Evolutionary conservation across 2,113 vertebrate species (phyloP).

Genomic region (Scomber colias): DNA sequence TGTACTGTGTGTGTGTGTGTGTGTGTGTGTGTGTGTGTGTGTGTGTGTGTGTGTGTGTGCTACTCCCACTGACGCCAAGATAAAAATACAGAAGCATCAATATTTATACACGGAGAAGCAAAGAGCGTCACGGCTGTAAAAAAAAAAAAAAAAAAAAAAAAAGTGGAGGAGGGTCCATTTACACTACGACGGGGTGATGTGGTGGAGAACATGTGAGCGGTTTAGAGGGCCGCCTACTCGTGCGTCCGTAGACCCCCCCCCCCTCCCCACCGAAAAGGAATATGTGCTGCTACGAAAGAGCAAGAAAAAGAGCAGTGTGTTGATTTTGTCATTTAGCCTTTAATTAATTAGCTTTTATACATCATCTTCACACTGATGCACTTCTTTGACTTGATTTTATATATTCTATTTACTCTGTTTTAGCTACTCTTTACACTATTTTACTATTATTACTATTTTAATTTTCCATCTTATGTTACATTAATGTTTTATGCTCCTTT

Average conservation of each 20-base stretch:
- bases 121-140: background rate
- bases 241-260: background rate
- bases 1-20: background rate
- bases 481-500: too few relatives aligned
- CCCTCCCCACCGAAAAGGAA: too few relatives aligned
- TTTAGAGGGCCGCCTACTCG: background rate
- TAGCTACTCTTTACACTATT: too few relatives aligned
- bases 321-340: too few relatives aligned
- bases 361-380: too few relatives aligned
- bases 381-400: too few relatives aligned
- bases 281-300: too few relatives aligned
- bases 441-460: too few relatives aligned
- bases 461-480: too few relatives aligned
- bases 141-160: background rate
- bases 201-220: conserved; percentile 26
- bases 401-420: too few relatives aligned
- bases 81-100: conserved; percentile 58
- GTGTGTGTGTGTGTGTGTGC: background rate
- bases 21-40: too few relatives aligned
- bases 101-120: conserved; percentile 46
- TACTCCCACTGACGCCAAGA: conserved; percentile 1
- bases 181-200: background rate
- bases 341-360: too few relatives aligned
- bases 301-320: background rate
- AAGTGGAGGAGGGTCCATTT: background rate